Evolutionary conservation across 2,888 invertebrate species (phyloP).

Genomic region (Cerceris ruficornis): DNA sequence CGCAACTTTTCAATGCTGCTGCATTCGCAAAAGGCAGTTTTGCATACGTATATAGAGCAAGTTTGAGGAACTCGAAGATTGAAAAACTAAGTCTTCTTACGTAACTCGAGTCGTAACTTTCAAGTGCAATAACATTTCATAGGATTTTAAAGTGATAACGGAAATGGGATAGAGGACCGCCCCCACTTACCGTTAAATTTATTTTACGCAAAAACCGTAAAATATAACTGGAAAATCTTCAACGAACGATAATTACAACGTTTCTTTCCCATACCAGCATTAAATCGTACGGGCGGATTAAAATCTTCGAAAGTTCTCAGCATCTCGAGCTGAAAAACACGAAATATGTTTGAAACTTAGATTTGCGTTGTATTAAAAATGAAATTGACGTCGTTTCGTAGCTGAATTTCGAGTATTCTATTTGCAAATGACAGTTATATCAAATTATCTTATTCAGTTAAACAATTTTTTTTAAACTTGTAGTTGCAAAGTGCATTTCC

Average conservation of each 20-base stretch:
- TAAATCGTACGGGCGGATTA: not conserved
- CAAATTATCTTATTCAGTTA: no score
- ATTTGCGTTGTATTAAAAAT: no score
- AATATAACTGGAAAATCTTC: conserved; percentile 29
- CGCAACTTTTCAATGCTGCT: conserved; percentile 31
- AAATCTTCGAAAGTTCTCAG: not conserved
- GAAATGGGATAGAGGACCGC: conserved; percentile 43
- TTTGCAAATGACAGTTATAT: no score
- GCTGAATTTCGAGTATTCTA: no score
- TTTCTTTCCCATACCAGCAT: not conserved
- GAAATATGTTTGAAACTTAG: not conserved
- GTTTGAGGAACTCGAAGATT: conserved; percentile 45
- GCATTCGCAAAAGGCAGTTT: conserved; percentile 37
- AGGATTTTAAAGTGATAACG: conserved; percentile 43
- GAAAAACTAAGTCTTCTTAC: conserved; percentile 56
- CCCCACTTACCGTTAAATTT: conserved; percentile 40
- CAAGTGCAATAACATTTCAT: conserved; percentile 43
- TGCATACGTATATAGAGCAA: conserved; percentile 43
- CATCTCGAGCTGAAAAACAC: not conserved
- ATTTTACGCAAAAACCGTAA: conserved; percentile 28
- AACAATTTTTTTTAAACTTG: no score
- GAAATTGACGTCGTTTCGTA: no score
- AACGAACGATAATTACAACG: conserved; percentile 5
- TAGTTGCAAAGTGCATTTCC: no score
- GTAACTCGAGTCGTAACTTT: conserved; percentile 44